phyloP scores from a whole-genome alignment of 2,888 invertebrate species.

The Leptopilina drosophilae region DNA sequence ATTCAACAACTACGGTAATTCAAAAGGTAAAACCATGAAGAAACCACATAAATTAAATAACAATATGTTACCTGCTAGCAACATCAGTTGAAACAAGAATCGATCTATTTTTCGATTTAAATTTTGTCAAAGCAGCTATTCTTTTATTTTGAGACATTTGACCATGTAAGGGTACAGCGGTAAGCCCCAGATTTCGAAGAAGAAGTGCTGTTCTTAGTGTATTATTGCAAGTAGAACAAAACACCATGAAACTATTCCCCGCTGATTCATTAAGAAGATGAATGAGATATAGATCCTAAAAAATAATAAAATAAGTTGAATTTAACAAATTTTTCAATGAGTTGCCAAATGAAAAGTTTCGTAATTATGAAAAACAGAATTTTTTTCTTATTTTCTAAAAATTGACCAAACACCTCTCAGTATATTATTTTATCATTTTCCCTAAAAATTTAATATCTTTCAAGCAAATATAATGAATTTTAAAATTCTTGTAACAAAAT shows the following conservation, averaged over 20 bases:
- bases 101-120: constrained; percentile 94
- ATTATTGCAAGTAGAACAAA: constrained; percentile 96
- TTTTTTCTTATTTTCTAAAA: too few relatives aligned
- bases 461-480: too few relatives aligned
- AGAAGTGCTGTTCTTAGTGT: constrained; percentile 93
- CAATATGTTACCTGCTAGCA: constrained; percentile 87
- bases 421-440: too few relatives aligned
- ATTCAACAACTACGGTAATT: too few relatives aligned
- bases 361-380: too few relatives aligned
- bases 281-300: constrained; percentile 95
- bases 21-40: too few relatives aligned
- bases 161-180: constrained; percentile 98
- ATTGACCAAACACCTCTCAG: too few relatives aligned
- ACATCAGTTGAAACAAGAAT: constrained; percentile 99
- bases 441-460: too few relatives aligned
- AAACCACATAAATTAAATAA: constrained; percentile 8
- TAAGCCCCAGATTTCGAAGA: constrained; percentile 92
- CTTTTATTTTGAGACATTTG: constrained; percentile 99
- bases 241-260: constrained; percentile 98
- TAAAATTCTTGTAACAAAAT: too few relatives aligned
- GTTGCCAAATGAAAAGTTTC: too few relatives aligned
- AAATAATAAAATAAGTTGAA: constrained; percentile 58
- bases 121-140: constrained; percentile 96
- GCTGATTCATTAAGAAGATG: constrained; percentile 96
- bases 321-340: neutral